These are phyloP conservation scores for Spisula subtruncata DNA, from an alignment of 2,888 invertebrate species.

Conservation along the genomic window DNA sequence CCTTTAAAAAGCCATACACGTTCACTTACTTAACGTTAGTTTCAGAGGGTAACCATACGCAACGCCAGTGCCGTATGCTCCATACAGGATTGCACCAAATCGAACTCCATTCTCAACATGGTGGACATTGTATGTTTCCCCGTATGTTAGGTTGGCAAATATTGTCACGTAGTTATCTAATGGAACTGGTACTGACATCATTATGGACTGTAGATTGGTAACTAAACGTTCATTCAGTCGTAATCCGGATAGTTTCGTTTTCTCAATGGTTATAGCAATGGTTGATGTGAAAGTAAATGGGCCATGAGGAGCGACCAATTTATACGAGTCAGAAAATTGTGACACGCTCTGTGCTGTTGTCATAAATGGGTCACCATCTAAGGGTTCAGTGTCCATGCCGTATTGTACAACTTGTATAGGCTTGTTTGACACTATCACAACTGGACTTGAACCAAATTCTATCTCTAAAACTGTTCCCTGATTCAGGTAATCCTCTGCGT, in stretches of 20 bases:
- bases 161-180: constrained; percentile 15
- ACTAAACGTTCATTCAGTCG: neutral
- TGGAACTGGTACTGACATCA: neutral
- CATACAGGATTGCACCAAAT: constrained; percentile 21
- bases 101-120: neutral
- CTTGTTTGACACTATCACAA: constrained; percentile 7
- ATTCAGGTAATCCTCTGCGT: neutral
- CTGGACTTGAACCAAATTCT: constrained; percentile 3
- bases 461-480: constrained; percentile 20
- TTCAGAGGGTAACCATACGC: constrained; percentile 27
- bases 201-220: neutral
- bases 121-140: neutral
- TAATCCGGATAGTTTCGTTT: neutral
- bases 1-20: no score
- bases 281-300: neutral
- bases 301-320: neutral
- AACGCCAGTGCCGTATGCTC: neutral
- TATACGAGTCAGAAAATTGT: constrained; percentile 8
- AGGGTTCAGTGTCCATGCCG: neutral
- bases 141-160: constrained; percentile 21
- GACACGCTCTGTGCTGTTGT: neutral
- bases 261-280: neutral
- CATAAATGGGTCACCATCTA: constrained; percentile 26
- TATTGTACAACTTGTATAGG: constrained; percentile 30
- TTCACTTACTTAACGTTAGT: neutral